Evolutionary conservation across 2,113 vertebrate genomes (phyloP).

Genomic region (Bubo scandiacus): DNA sequence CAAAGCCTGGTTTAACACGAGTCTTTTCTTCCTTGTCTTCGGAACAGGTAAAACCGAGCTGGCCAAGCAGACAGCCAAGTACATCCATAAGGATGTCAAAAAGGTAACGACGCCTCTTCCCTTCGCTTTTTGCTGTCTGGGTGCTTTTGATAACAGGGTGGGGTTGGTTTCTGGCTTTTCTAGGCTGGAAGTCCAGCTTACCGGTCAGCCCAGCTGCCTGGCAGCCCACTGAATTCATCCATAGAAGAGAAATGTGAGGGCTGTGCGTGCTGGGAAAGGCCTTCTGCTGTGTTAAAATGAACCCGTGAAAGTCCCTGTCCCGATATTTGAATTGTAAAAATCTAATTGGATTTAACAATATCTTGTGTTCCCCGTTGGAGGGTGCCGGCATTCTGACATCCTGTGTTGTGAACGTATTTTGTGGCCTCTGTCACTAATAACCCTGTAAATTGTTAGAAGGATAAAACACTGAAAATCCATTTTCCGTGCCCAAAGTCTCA

Average conservation of each 20-base stretch:
- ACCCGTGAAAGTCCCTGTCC: not conserved
- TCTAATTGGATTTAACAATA: not conserved
- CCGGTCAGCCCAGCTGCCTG: not conserved
- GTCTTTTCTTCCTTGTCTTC: not conserved
- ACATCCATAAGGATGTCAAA: conserved; percentile 94
- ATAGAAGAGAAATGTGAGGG: not conserved
- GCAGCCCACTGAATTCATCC: fast-evolving
- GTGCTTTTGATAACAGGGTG: fast-evolving
- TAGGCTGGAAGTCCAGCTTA: not conserved
- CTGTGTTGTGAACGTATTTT: not conserved
- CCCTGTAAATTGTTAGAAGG: not conserved
- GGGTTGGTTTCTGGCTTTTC: too few relatives aligned
- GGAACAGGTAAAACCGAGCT: conserved; percentile 93
- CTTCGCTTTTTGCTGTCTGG: fast-evolving
- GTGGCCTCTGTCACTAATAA: not conserved
- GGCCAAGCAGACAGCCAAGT: conserved; percentile 96
- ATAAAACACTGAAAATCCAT: not conserved
- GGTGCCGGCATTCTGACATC: not conserved
- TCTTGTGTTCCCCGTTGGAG: not conserved
- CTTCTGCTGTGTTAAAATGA: too few relatives aligned
- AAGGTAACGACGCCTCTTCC: conserved; percentile 77
- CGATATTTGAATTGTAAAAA: not conserved
- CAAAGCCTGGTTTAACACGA: not conserved
- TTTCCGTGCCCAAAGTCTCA: not conserved
- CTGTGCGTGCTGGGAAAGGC: too few relatives aligned